Percentiles rank a stretch among this genome's conserved stretches.
Evolutionary conservation across 2,113 vertebrate species (phyloP).

Genomic region (Otus sunia): DNA sequence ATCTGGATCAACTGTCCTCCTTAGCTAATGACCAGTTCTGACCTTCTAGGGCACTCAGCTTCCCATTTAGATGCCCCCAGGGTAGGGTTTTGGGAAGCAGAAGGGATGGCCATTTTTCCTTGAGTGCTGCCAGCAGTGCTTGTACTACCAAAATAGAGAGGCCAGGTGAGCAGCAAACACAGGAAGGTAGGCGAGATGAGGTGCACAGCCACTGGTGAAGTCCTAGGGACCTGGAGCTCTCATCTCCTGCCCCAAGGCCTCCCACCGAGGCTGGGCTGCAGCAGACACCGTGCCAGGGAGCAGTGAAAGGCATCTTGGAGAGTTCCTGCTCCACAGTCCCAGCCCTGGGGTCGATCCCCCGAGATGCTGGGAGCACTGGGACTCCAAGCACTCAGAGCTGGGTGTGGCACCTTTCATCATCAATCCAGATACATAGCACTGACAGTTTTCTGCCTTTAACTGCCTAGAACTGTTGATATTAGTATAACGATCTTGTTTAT

Average conservation of each 20-base stretch:
- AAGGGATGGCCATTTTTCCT: neutral
- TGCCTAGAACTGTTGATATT: neutral
- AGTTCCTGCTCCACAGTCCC: neutral
- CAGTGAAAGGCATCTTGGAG: rapidly evolving
- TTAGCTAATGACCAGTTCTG: neutral
- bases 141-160: neutral
- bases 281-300: rapidly evolving
- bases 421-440: neutral
- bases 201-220: too few species aligned
- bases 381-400: neutral
- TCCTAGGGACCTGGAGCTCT: neutral
- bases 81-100: neutral
- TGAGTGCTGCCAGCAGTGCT: neutral
- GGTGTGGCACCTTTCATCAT: neutral
- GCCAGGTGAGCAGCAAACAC: neutral
- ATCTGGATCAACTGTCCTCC: neutral
- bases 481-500: neutral
- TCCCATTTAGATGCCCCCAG: neutral
- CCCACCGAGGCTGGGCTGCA: neutral
- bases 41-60: neutral
- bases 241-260: rapidly evolving
- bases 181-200: neutral
- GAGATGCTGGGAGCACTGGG: rapidly evolving
- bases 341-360: neutral
- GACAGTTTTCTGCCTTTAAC: neutral